Conservation (phyloP, 1,140 invertebrate species). For the fruit fly (Drosophila melanogaster) region Release_6_plus_ISO1_MT NT_037436.4:17338001-17338500, state of each 20-base stretch:
- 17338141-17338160: constrained; percentile 77
- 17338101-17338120: background rate
- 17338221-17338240: constrained; percentile 71
- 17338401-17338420: constrained; percentile 81
- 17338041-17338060: constrained; percentile 90
- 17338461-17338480: constrained; percentile 75
- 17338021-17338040: constrained; percentile 89
- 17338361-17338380: constrained; percentile 48
- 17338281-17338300: constrained; percentile 74
- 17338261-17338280: constrained; percentile 74
- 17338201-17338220: constrained; percentile 61
- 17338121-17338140: constrained; percentile 75
- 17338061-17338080: constrained; percentile 90
- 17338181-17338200: constrained; percentile 82
- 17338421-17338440: constrained; percentile 85
- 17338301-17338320: constrained; percentile 80
- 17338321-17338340: constrained; percentile 80
- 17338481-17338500: constrained; percentile 62
- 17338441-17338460: constrained; percentile 77
- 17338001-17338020: constrained; percentile 88
- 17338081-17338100: background rate
- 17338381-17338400: constrained; percentile 63
- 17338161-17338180: constrained; percentile 74
- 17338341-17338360: constrained; percentile 45
- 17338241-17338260: constrained; percentile 62